phyloP scores from a whole-genome alignment of 2,113 vertebrate species.

The Poeciliopsis occidentalis region DNA sequence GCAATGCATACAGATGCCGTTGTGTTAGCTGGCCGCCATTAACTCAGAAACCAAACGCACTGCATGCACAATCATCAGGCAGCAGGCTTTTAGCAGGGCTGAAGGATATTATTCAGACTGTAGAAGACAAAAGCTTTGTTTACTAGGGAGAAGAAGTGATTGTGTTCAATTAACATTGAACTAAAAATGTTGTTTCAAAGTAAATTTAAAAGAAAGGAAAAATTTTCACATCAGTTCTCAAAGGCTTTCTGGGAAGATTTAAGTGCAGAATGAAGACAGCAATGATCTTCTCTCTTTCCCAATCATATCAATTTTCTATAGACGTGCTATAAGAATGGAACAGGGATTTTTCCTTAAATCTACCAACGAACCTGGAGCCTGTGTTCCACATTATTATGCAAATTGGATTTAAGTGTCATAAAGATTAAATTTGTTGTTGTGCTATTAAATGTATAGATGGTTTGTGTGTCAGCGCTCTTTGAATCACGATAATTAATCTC shows the following conservation, averaged over 20 bases:
- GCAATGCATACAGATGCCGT: constrained; percentile 38
- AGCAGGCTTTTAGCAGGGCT: background rate
- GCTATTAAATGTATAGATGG: too few species aligned
- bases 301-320: too few species aligned
- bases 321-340: too few species aligned
- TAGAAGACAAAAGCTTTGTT: background rate
- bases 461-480: too few species aligned
- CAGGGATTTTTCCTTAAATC: too few species aligned
- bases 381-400: too few species aligned
- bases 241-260: background rate
- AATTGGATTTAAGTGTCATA: too few species aligned
- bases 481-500: too few species aligned
- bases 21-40: constrained; percentile 23
- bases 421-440: too few species aligned
- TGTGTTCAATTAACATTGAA: background rate
- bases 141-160: background rate
- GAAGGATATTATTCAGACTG: background rate
- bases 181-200: background rate
- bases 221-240: background rate
- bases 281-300: too few species aligned
- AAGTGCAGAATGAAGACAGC: background rate
- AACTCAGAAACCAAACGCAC: constrained; percentile 5
- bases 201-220: background rate
- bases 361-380: too few species aligned
- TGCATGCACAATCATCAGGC: background rate